Conservation (phyloP, 2,113 vertebrate genomes). For the Microcebus ravelobensis region DNA sequence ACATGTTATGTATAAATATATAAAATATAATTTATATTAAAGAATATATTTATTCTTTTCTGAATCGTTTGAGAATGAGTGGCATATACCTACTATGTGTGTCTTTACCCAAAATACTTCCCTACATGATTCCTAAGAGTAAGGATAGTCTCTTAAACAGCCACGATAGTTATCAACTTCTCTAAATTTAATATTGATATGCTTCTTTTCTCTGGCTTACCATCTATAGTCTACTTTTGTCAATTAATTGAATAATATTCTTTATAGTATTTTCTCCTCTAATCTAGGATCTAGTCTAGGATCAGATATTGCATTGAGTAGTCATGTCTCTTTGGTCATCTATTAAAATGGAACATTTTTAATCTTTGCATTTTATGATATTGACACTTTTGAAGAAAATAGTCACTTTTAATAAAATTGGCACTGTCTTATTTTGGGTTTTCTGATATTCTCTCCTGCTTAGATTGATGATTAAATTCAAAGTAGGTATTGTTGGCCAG, state of each 20-base stretch:
- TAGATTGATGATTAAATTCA: background rate
- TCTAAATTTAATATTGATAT: background rate
- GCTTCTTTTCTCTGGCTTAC: background rate
- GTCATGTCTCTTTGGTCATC: background rate
- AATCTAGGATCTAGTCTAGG: background rate
- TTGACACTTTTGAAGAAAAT: background rate
- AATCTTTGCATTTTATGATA: background rate
- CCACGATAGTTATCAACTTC: background rate
- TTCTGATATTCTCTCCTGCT: background rate
- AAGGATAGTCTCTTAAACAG: background rate
- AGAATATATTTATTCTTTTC: background rate
- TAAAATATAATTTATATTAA: background rate
- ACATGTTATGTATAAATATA: background rate
- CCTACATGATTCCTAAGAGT: background rate
- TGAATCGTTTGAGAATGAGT: background rate
- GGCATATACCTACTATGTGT: background rate
- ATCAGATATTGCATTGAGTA: background rate
- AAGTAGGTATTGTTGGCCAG: background rate
- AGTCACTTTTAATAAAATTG: background rate
- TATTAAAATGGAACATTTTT: background rate
- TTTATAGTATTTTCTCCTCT: background rate
- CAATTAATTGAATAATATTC: background rate
- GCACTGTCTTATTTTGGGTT: background rate
- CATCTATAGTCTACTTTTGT: background rate
- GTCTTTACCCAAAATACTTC: background rate